phyloP scores from a whole-genome alignment of 2,888 invertebrate genomes.

The Thalpophila matura region DNA sequence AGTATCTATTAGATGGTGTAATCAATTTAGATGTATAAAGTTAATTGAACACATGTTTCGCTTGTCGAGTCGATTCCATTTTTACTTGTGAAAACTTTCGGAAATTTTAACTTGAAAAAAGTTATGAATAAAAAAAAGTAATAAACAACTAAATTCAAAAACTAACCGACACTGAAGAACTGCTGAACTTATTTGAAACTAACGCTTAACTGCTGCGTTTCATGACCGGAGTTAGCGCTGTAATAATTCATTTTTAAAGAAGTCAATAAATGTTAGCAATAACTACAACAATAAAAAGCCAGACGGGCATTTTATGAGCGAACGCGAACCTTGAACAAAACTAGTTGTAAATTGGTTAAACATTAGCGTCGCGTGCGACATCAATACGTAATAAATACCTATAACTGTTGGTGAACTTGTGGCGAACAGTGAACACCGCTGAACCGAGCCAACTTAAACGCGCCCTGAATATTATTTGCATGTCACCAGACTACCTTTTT shows the following conservation, averaged over 20 bases:
- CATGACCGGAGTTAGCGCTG: slow-evolving; percentile 32
- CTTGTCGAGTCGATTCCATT: not conserved
- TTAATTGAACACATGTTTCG: slow-evolving; percentile 16
- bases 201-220: slow-evolving; percentile 31
- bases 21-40: slow-evolving; percentile 10
- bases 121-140: slow-evolving; percentile 1
- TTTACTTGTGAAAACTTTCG: slow-evolving; percentile 8
- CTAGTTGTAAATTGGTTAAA: slow-evolving; percentile 72
- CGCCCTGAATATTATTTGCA: slow-evolving; percentile 47
- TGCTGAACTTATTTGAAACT: slow-evolving; percentile 9
- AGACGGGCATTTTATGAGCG: slow-evolving; percentile 58
- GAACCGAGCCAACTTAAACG: slow-evolving; percentile 37
- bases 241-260: slow-evolving; percentile 43
- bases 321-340: slow-evolving; percentile 63
- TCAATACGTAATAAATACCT: slow-evolving; percentile 69
- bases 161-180: slow-evolving; percentile 19
- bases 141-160: slow-evolving; percentile 17
- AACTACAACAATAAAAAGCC: slow-evolving; percentile 51
- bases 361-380: slow-evolving; percentile 73
- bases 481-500: slow-evolving; percentile 39
- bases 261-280: slow-evolving; percentile 46
- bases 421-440: slow-evolving; percentile 32
- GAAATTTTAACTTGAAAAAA: slow-evolving; percentile 1
- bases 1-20: slow-evolving; percentile 15
- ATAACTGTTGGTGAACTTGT: slow-evolving; percentile 61